These are phyloP conservation scores for Trachops cirrhosus DNA, from an alignment of 2,797 vertebrate genomes.

Conservation along the genomic window DNA sequence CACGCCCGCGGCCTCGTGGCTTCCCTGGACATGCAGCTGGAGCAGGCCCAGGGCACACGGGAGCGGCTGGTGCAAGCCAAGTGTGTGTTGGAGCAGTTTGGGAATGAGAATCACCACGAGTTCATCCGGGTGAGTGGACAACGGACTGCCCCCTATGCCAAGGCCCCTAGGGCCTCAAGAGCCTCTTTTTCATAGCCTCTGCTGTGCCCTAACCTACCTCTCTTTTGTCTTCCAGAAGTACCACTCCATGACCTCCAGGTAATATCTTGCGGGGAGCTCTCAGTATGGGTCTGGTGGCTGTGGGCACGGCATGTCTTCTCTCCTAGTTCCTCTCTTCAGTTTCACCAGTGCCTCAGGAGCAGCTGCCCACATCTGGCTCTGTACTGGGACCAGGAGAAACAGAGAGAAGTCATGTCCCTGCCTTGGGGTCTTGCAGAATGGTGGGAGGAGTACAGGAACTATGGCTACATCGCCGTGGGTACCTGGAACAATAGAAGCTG, in stretches of 20 bases:
- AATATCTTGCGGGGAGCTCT: not conserved
- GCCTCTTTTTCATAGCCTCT: not conserved
- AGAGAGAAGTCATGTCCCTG: not conserved
- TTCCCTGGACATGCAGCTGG: constrained; percentile 87
- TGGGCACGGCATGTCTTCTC: fast-evolving
- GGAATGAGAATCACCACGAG: constrained; percentile 84
- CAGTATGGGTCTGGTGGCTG: not conserved
- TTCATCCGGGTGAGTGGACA: constrained; percentile 85
- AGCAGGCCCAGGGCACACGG: constrained; percentile 81
- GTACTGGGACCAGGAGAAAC: not conserved
- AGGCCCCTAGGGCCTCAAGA: not conserved
- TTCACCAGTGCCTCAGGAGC: not conserved
- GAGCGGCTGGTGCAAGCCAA: constrained; percentile 83
- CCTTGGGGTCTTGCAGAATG: not conserved
- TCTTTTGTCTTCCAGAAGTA: constrained; percentile 85
- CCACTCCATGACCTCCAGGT: constrained; percentile 81
- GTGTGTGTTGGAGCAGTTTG: constrained; percentile 81
- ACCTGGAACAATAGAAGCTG: not conserved
- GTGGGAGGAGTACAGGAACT: not conserved
- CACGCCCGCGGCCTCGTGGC: constrained; percentile 83
- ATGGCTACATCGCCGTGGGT: not conserved
- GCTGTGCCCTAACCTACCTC: not conserved
- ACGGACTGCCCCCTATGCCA: fast-evolving
- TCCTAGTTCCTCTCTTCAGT: not conserved
- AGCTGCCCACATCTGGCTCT: not conserved